Base-by-base conservation (phyloP, 1,140 invertebrate species). In the Euwallacea similis region DNA sequence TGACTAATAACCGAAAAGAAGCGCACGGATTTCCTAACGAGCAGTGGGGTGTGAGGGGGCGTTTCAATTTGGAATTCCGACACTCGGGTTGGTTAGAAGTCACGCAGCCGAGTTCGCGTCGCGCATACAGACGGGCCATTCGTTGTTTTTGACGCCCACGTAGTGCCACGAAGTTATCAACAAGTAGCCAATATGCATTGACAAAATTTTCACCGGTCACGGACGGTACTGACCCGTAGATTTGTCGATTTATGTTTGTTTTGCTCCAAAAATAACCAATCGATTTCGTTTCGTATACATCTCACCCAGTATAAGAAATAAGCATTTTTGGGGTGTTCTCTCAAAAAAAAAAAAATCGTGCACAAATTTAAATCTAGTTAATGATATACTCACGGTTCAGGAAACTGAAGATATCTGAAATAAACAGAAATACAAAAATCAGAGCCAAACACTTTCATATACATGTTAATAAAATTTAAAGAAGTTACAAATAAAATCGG, bases 111-210 rank as follows among this genome's bases (percentile, higher is more conserved):
- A 73, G 70, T 72, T 69, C 58, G 74, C 68, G 73, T 58, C 70
- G 69, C 63, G 73, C 69, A 72, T 63, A 62, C 44, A 64, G 72
- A 71, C 71, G 72, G 65, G 75, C 77, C 70, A 77, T 79, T 79
- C 74, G 76, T 54, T 66, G 69, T 43, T 41, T 66, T 61, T 56
- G 43, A 69, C 75, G 71, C 70, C 73, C 75, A 69, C 69, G 56
- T 74, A 56, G 7, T 10, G 44, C 44, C 58, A 53, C 53, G 50
- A 56, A 65, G 66, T 71, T 77, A 79, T 79, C 80, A 81, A 81
- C 80, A 81, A 81, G 80, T 81, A 81, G 80, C 79, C 79, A 80
- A 81, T 81, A 81, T 72, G 65, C 77, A 80, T 76, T 74, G 76
- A 69, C 73, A 69, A 53, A 62, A 72, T 68, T 61, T 67, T 68